Evolutionary conservation across 2,888 invertebrate genomes (phyloP), one percentile per base, ranked within the genome.

Genomic region (Aporophyla nigra): DNA sequence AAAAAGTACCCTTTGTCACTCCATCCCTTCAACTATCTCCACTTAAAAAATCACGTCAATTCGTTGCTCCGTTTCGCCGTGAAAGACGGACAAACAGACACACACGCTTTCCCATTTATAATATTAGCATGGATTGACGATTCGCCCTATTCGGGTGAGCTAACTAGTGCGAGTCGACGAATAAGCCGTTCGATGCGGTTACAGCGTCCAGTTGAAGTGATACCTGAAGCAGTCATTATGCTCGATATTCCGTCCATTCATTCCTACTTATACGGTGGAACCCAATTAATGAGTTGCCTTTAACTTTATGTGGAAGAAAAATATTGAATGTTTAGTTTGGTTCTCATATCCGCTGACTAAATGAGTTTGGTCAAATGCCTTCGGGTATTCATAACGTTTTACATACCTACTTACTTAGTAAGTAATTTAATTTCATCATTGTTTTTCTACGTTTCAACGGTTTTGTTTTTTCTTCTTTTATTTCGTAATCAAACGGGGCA

Each of bases 151-250:
- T 9, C 43, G 43, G 43, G 43, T 9, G 43, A 43, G 43, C 9
- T 43, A 43, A 43, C 9, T 43, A 7, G 10, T 46, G 43, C 43
- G 43, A 46, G 43, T 46, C 10, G 1, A 46, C 10, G 1, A 46
- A 46, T 46, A 46, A 4, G 10, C 43, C 43, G 43, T 46, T 46
- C 74, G 49, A 66, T 84, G 56, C 69, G 70, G 67, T 68, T 58
- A 43, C 70, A 40, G 70, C 53, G 83, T 69, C 63, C 70, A 63
- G 83, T 49, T 86, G 69, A 83, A 82, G 83, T 83, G 75, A 66
- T 80, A 84, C 80, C 86, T 80, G 76, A 74, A 70, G 74, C 67
- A 63, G 72, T 80, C 74, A 84, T 83, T 80, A 86, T 46, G 59
- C 70, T 68, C 78, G 27, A 71, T 71, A 82, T 71, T 59, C 77